Conservation (phyloP, 1,140 invertebrate species). For the Campoletis sonorensis region DNA sequence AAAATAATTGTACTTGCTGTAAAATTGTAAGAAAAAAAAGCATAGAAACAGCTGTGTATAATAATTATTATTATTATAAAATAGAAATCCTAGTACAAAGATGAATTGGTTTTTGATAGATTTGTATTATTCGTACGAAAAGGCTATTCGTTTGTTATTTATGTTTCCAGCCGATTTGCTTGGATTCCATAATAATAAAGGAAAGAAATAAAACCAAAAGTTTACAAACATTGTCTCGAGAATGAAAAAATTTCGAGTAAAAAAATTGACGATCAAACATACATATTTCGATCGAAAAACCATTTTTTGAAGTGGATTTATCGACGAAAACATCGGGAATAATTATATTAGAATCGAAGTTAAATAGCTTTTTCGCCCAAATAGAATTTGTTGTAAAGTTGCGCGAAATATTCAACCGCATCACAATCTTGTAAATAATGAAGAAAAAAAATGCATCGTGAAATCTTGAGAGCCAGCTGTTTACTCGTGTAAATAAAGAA, state of each 20-base stretch:
- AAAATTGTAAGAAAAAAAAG: not conserved
- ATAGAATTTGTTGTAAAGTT: not conserved
- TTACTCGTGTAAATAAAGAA: slow-evolving; percentile 1
- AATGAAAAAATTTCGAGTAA: not conserved
- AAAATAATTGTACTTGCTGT: not conserved
- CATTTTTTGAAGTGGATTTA: not conserved
- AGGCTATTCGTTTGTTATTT: slow-evolving; percentile 44
- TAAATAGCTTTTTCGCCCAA: slow-evolving; percentile 27
- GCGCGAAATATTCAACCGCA: not conserved
- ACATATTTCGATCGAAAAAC: not conserved
- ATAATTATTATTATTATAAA: slow-evolving; percentile 5
- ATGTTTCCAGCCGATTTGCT: slow-evolving; percentile 16
- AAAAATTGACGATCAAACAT: not conserved
- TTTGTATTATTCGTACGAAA: slow-evolving; percentile 48
- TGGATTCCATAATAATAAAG: slow-evolving; percentile 2
- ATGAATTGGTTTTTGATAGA: slow-evolving; percentile 48
- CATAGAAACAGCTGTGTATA: slow-evolving; percentile 13
- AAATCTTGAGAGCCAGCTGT: not conserved
- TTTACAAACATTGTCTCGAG: not conserved
- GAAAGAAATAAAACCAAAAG: not conserved
- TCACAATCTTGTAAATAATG: not conserved
- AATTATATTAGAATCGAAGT: slow-evolving; percentile 21
- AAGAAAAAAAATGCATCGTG: no score
- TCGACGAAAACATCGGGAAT: not conserved
- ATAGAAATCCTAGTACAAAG: slow-evolving; percentile 47